A percentile compares a stretch with the other conserved stretches of the same genome.
Evolutionary conservation across 2,113 vertebrate genomes (phyloP).

Genomic region (Pseudorectes ferrugineus): DNA sequence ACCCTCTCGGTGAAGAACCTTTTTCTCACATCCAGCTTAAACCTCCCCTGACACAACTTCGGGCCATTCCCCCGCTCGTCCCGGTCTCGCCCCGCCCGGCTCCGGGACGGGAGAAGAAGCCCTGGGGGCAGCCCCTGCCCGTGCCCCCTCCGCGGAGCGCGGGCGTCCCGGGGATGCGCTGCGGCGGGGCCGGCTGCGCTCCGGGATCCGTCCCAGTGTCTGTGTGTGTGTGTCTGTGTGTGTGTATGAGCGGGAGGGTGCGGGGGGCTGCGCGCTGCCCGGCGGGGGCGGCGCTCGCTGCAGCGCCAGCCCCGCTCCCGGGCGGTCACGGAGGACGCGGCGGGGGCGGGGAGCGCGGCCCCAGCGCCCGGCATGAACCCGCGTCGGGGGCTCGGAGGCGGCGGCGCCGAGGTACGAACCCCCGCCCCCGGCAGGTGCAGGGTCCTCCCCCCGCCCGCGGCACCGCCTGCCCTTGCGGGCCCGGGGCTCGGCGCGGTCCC

Average conservation of each 20-base stretch:
- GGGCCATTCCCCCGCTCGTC: neutral
- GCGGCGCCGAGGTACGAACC: neutral
- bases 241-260: neutral
- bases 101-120: neutral
- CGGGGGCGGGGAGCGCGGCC: neutral
- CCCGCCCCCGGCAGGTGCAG: neutral
- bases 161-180: neutral
- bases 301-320: slow-evolving; percentile 2
- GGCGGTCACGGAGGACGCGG: neutral
- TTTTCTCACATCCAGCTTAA: fast-evolving
- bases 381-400: neutral
- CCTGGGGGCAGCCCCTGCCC: no score
- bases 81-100: neutral
- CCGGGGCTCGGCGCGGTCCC: no score
- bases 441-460: no score
- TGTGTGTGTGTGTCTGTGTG: fast-evolving
- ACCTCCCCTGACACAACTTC: no score
- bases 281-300: slow-evolving; percentile 25
- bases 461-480: no score
- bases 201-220: no score
- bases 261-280: neutral
- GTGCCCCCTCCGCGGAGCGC: neutral
- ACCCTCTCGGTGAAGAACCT: no score
- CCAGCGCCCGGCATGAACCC: neutral
- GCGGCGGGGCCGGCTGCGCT: no score